Evolutionary conservation across 2,797 vertebrate genomes (phyloP), one percentile per base, ranked within the genome.

Genomic region (Trichosurus vulpecula): DNA sequence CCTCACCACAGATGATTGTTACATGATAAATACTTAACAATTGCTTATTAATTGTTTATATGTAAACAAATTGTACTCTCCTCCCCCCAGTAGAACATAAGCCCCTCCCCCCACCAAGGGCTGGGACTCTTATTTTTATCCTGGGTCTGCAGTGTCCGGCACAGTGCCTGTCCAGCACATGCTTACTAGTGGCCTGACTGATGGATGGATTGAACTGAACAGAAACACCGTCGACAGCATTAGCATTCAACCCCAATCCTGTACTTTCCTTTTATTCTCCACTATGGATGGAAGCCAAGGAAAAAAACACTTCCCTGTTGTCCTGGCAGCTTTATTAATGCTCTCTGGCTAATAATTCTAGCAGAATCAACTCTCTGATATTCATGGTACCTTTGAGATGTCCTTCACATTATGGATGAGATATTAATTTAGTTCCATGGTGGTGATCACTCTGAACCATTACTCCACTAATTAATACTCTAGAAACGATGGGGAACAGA

Each of bases 341-440:
- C 94, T 97, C 97, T 93, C 96, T 92, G 97, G 96, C 94, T 98
- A 98, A 98, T 98, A 98, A 98, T 98, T 98, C 97, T 94, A 98
- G 97, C 94, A 98, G 98, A 97, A 98, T 97, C 98, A 98, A 98
- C 97, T 98, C 97, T 97, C 92, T 52, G 94, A 96, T 96, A 96
- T 97, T 98, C 97, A 97, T 0, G 0, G 97, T 98, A 98, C 98
- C 98, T 99, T 98, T 98, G 98, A 98, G 98, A 98, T 98, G 98
- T 98, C 98, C 98, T 99, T 98, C 98, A 98, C 53, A 2, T 98
- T 98, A 98, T 96, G 96, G 98, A 98, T 96, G 96, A 96, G 98
- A 97, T 97, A 97, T 98, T 98, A 98, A 99, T 98, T 98, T 98
- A 98, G 98, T 98, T 99, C 98, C 97, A 92, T 96, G 98, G 98